These are phyloP conservation scores for Heliconius melpomene DNA, from an alignment of 1,140 invertebrate genomes.

Conservation along the genomic window DNA sequence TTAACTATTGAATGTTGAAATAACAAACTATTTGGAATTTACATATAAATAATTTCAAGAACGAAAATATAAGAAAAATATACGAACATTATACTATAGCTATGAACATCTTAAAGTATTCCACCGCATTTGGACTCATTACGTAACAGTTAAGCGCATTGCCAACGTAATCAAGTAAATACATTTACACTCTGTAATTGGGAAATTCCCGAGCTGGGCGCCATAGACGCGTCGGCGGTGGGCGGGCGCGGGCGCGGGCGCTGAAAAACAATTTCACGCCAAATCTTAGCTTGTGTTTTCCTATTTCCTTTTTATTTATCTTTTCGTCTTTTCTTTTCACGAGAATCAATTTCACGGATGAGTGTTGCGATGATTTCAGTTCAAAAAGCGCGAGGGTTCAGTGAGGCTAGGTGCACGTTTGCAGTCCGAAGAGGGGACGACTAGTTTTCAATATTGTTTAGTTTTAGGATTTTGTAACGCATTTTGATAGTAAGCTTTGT, in stretches of 20 bases:
- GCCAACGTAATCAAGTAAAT: conserved; percentile 72
- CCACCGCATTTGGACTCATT: conserved; percentile 26
- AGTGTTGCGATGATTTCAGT: conserved; percentile 79
- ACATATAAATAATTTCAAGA: not conserved
- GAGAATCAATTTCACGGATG: conserved; percentile 81
- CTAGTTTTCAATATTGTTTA: conserved; percentile 21
- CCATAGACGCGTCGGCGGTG: conserved; percentile 59
- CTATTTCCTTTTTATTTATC: conserved; percentile 81
- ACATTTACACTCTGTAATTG: conserved; percentile 79
- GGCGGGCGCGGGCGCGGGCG: conserved; percentile 69
- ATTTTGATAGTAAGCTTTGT: not conserved
- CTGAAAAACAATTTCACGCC: conserved; percentile 81
- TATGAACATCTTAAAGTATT: conserved; percentile 20
- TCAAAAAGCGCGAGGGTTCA: conserved; percentile 73
- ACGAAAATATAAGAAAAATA: not conserved
- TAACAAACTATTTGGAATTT: not conserved
- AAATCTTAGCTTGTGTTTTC: conserved; percentile 81
- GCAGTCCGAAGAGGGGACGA: conserved; percentile 47
- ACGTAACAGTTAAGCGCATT: conserved; percentile 46
- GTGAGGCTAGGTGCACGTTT: conserved; percentile 55
- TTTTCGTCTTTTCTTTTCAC: conserved; percentile 79
- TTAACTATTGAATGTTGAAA: not conserved
- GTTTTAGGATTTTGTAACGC: conserved; percentile 9
- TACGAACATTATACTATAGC: not conserved
- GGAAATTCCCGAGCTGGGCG: conserved; percentile 75